Conservation (phyloP, 23 tunicate species). For the Styela clava region DNA sequence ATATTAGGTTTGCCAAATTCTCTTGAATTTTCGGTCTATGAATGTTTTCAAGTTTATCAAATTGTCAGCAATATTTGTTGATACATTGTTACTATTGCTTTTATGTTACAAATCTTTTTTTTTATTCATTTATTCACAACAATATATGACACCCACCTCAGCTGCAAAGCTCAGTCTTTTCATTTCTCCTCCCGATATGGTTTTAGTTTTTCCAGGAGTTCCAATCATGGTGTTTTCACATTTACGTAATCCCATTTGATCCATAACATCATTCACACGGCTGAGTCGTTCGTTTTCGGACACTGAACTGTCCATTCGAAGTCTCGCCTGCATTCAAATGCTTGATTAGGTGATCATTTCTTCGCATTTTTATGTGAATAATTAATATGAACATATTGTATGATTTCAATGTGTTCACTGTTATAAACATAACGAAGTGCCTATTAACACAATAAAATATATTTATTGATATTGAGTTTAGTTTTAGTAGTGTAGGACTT, state of each 20-base stretch:
- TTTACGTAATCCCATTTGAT: constrained; percentile 67
- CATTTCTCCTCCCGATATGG: constrained; percentile 84
- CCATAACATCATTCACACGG: constrained; percentile 68
- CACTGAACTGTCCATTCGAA: constrained; percentile 41
- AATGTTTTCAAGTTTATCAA: too few species aligned
- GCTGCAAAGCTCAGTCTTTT: constrained; percentile 69
- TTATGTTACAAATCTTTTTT: too few species aligned
- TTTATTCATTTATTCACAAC: not conserved
- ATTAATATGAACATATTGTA: not conserved
- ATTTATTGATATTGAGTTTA: too few species aligned
- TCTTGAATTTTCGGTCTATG: too few species aligned
- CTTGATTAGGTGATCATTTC: not conserved
- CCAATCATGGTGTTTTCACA: constrained; percentile 59
- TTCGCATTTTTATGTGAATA: not conserved
- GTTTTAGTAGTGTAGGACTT: too few species aligned
- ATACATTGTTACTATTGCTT: too few species aligned
- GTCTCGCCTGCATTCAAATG: constrained; percentile 56
- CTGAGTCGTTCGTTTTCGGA: constrained; percentile 38
- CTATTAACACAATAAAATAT: too few species aligned
- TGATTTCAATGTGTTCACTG: too few species aligned
- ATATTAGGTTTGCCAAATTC: too few species aligned
- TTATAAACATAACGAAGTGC: too few species aligned
- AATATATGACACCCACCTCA: constrained; percentile 16
- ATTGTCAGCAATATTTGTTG: too few species aligned
- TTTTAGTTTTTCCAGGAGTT: constrained; percentile 58